These are phyloP conservation scores for Leptinotarsa texana DNA, from an alignment of 1,140 invertebrate genomes.

Conservation along the genomic window DNA sequence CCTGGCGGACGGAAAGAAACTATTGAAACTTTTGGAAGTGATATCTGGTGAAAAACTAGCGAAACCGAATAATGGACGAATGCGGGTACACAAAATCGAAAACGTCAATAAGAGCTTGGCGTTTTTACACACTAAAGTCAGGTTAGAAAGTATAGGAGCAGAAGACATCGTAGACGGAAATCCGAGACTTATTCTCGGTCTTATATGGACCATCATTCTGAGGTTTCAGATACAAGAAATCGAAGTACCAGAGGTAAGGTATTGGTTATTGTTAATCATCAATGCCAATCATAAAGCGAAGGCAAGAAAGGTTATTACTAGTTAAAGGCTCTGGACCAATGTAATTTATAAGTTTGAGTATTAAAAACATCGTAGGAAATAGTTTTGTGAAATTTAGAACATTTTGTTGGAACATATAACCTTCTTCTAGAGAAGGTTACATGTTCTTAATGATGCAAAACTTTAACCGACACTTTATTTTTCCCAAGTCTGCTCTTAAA, in stretches of 20 bases:
- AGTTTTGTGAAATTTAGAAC: no score
- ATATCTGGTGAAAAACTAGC: slow-evolving; percentile 97
- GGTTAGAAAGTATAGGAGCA: slow-evolving; percentile 96
- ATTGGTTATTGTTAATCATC: not conserved
- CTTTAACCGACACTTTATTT: no score
- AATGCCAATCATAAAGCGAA: no score
- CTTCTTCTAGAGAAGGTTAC: no score
- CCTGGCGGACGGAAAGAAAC: slow-evolving; percentile 91
- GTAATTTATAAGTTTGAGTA: no score
- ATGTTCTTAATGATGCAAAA: no score
- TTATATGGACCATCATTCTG: slow-evolving; percentile 98
- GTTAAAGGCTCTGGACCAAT: no score
- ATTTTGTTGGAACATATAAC: no score
- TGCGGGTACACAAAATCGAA: slow-evolving; percentile 99
- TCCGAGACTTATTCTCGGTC: slow-evolving; percentile 90
- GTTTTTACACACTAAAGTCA: slow-evolving; percentile 96
- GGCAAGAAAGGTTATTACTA: no score
- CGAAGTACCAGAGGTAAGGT: slow-evolving; percentile 91
- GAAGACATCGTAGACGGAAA: slow-evolving; percentile 99
- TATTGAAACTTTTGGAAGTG: slow-evolving; percentile 97
- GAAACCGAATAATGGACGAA: slow-evolving; percentile 93
- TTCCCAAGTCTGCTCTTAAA: no score
- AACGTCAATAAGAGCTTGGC: slow-evolving; percentile 98
- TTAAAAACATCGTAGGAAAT: no score
- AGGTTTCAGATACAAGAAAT: slow-evolving; percentile 98